Percentiles rank a stretch among this genome's conserved stretches.
phyloP scores from a whole-genome alignment of 1,140 invertebrate genomes.

The Leptopilina boulardi region DNA sequence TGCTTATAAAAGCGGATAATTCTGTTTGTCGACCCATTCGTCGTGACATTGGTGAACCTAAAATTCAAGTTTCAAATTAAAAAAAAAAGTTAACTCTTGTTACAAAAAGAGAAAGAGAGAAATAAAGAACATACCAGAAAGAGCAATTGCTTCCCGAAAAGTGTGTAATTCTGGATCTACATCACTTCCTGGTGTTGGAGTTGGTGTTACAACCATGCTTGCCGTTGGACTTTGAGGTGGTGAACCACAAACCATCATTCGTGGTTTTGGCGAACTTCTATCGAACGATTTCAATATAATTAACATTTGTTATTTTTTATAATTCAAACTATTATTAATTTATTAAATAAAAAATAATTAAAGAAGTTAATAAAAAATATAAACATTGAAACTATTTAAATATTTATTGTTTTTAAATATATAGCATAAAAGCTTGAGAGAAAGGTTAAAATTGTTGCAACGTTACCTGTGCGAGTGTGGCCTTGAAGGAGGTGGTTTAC shows the following conservation, averaged over 20 bases:
- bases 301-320: not conserved
- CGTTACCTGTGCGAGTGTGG: constrained; percentile 73
- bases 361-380: too few species aligned
- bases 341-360: too few species aligned
- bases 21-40: constrained; percentile 77
- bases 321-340: too few species aligned
- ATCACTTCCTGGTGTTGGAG: constrained; percentile 70
- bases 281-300: constrained; percentile 38
- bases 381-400: too few species aligned
- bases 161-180: constrained; percentile 82
- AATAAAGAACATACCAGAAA: constrained; percentile 75
- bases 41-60: constrained; percentile 70
- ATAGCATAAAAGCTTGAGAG: constrained; percentile 32
- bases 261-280: constrained; percentile 77
- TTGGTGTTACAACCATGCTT: constrained; percentile 71
- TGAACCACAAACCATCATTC: constrained; percentile 74
- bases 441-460: constrained; percentile 45
- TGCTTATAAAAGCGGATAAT: constrained; percentile 85
- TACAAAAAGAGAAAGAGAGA: constrained; percentile 37
- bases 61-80: constrained; percentile 33
- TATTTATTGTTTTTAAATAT: not conserved
- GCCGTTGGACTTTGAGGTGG: constrained; percentile 74
- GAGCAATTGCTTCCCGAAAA: constrained; percentile 86
- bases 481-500: constrained; percentile 81
- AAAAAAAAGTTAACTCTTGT: not conserved